Conservation (phyloP, 2,113 vertebrate species). For the Acanthisitta chloris region DNA sequence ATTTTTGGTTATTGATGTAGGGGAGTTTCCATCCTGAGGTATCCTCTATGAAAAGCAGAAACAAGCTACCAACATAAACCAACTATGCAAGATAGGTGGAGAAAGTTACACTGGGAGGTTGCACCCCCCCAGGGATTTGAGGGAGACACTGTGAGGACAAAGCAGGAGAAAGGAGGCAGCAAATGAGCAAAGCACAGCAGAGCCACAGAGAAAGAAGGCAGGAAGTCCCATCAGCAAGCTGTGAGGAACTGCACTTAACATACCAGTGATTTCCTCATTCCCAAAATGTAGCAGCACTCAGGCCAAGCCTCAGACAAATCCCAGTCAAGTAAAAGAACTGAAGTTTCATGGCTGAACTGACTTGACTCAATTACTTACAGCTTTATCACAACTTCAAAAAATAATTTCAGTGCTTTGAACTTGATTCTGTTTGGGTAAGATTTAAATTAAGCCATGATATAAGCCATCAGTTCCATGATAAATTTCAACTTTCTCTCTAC, state of each 20-base stretch:
- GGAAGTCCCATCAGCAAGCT: neutral
- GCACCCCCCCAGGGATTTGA: neutral
- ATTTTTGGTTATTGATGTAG: neutral
- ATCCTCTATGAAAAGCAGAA: neutral
- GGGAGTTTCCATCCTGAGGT: neutral
- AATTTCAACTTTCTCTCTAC: neutral
- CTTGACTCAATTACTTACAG: neutral
- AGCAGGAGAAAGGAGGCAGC: neutral
- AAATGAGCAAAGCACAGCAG: neutral
- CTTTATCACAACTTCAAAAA: neutral
- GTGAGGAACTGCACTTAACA: neutral
- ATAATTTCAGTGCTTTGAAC: neutral
- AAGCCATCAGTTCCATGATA: neutral
- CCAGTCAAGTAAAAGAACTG: neutral
- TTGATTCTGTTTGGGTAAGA: neutral
- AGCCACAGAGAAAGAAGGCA: neutral
- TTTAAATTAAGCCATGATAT: neutral
- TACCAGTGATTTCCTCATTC: neutral
- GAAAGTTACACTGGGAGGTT: neutral
- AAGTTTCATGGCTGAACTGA: neutral
- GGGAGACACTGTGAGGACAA: neutral
- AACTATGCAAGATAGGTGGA: neutral
- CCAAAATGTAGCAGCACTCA: neutral
- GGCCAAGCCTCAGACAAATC: neutral
- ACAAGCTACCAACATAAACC: neutral